These are phyloP conservation scores for Drosophila kuntzei DNA, from an alignment of 2,888 invertebrate genomes.

Conservation along the genomic window DNA sequence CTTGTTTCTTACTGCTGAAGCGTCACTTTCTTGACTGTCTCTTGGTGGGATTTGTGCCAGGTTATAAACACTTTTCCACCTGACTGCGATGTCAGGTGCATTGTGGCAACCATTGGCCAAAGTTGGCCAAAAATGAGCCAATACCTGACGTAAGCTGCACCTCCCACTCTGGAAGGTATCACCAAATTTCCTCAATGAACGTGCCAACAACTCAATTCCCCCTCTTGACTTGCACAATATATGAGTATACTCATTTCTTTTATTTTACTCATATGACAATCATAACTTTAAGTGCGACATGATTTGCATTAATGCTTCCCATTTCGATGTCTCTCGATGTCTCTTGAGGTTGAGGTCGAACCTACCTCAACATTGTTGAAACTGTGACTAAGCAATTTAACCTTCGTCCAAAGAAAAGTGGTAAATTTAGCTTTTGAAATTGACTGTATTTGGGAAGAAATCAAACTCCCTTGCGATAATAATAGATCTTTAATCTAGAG, in stretches of 20 bases:
- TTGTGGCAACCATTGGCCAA: slow-evolving; percentile 69
- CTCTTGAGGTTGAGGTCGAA: slow-evolving; percentile 32
- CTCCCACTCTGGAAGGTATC: slow-evolving; percentile 15
- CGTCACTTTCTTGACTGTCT: slow-evolving; percentile 64
- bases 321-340: slow-evolving; percentile 23
- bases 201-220: slow-evolving; percentile 69
- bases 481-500: background rate
- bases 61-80: slow-evolving; percentile 63
- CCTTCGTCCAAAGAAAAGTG: slow-evolving; percentile 19
- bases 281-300: slow-evolving; percentile 61
- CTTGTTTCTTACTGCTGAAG: slow-evolving; percentile 22
- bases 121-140: slow-evolving; percentile 38
- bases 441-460: too few relatives aligned
- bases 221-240: slow-evolving; percentile 44
- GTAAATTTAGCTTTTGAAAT: background rate
- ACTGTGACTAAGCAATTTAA: slow-evolving; percentile 11
- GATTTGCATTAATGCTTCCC: slow-evolving; percentile 56
- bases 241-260: background rate
- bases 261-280: slow-evolving; percentile 52
- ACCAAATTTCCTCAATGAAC: slow-evolving; percentile 70
- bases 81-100: slow-evolving; percentile 27
- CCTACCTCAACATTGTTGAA: slow-evolving; percentile 53
- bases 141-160: slow-evolving; percentile 56
- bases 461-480: background rate
- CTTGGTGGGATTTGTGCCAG: slow-evolving; percentile 23